phyloP scores from a whole-genome alignment of 2,888 invertebrate species.

The Dasysyrphus tricinctus region DNA sequence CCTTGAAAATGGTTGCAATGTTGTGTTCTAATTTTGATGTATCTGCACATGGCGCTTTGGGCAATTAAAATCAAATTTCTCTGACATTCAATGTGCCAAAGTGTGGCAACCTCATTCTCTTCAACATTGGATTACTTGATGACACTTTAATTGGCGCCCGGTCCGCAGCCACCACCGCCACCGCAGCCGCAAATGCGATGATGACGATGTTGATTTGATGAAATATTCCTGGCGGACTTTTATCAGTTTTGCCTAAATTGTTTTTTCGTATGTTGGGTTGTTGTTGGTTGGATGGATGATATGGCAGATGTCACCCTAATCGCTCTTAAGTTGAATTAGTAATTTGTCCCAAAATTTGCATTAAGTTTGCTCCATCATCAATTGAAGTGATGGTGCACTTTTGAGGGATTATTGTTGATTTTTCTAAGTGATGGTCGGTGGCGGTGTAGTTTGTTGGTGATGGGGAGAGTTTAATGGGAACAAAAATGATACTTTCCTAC shows the following conservation, averaged over 20 bases:
- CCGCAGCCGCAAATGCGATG: neutral
- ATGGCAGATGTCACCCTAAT: slow-evolving; percentile 63
- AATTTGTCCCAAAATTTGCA: slow-evolving; percentile 60
- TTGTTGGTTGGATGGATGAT: slow-evolving; percentile 31
- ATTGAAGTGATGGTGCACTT: slow-evolving; percentile 16
- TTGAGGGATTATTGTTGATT: neutral
- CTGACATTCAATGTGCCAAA: slow-evolving; percentile 54
- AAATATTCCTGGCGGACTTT: slow-evolving; percentile 56
- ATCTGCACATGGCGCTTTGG: slow-evolving; percentile 59
- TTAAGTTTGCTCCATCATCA: slow-evolving; percentile 21
- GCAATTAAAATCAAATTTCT: slow-evolving; percentile 75
- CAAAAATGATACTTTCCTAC: neutral
- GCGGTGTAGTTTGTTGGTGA: too few species aligned
- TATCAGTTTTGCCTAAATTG: slow-evolving; percentile 54
- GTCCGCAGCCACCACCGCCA: too few species aligned
- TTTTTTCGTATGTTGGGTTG: neutral
- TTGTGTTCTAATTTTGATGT: slow-evolving; percentile 58
- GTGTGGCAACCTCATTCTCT: slow-evolving; percentile 63
- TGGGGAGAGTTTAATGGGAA: neutral
- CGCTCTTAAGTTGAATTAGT: slow-evolving; percentile 48
- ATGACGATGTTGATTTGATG: slow-evolving; percentile 73
- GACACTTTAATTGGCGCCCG: slow-evolving; percentile 68
- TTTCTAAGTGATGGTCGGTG: neutral
- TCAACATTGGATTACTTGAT: slow-evolving; percentile 59
- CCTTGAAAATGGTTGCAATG: slow-evolving; percentile 27